Evolutionary conservation across 1,140 invertebrate genomes (phyloP).

Genomic region (Andrena cerasifolii): DNA sequence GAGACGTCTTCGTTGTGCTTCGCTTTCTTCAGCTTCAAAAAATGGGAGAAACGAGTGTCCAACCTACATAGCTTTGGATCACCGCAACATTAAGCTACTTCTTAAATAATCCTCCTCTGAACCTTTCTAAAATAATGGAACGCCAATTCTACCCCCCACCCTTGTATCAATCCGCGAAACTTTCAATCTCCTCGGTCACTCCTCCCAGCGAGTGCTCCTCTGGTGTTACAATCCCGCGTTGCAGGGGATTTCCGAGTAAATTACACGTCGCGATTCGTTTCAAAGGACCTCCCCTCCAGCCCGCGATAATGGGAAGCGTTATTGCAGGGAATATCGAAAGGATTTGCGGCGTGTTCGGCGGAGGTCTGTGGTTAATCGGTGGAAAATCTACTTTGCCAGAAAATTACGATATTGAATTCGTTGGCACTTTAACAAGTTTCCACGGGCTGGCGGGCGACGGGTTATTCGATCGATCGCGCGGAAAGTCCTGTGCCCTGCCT

Average conservation of each 20-base stretch:
- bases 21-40: too few relatives aligned
- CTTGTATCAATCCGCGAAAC: too few relatives aligned
- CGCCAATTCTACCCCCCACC: too few relatives aligned
- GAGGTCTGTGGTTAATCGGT: slow-evolving; percentile 22
- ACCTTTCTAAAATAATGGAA: too few relatives aligned
- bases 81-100: too few relatives aligned
- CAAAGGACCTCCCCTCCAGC: neutral
- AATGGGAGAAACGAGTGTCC: too few relatives aligned
- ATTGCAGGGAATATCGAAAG: slow-evolving; percentile 42
- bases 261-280: slow-evolving; percentile 16
- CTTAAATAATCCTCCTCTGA: too few relatives aligned
- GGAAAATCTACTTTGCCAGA: slow-evolving; percentile 53
- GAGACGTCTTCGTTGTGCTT: too few relatives aligned
- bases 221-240: too few relatives aligned
- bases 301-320: slow-evolving; percentile 16
- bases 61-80: too few relatives aligned
- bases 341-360: slow-evolving; percentile 4
- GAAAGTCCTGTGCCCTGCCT: slow-evolving; percentile 23
- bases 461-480: slow-evolving; percentile 26
- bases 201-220: neutral
- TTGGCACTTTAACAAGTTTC: slow-evolving; percentile 53
- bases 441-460: neutral
- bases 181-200: neutral
- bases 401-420: slow-evolving; percentile 57
- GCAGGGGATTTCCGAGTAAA: neutral